Percentiles rank a stretch among this genome's conserved stretches.
Conservation (phyloP, 2,888 invertebrate species). For the Tortrix viridana region DNA sequence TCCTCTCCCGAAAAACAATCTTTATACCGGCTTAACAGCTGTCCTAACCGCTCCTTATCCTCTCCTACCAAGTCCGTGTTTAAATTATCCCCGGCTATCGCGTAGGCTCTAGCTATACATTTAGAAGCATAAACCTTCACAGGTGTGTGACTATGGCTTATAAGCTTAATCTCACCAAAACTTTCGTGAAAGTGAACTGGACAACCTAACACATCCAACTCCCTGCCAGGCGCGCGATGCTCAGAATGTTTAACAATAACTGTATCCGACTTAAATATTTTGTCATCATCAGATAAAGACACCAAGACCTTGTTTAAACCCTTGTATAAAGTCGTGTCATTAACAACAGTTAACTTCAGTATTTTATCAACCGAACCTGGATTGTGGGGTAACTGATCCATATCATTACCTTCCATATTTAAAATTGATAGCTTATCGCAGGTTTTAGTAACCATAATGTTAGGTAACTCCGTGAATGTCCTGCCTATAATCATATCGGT, state of each 20-base stretch:
- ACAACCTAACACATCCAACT: constrained; percentile 5
- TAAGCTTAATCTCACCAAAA: constrained; percentile 11
- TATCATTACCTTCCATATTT: not conserved
- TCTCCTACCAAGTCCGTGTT: constrained; percentile 4
- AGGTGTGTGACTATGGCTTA: constrained; percentile 2
- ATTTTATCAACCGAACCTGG: not conserved
- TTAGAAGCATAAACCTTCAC: constrained; percentile 7
- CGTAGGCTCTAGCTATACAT: not conserved
- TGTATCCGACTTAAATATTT: not conserved
- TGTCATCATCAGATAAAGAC: constrained; percentile 3
- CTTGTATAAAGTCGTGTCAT: not conserved
- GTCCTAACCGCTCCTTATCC: not conserved
- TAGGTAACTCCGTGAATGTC: constrained; percentile 14
- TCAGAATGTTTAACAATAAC: constrained; percentile 5
- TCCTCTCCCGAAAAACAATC: too few species aligned
- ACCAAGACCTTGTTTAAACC: constrained; percentile 11
- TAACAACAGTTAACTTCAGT: constrained; percentile 3
- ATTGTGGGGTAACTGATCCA: constrained; percentile 1
- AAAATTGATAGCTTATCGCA: constrained; percentile 7
- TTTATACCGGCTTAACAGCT: constrained; percentile 8
- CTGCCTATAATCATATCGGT: constrained; percentile 21
- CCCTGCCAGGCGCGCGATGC: constrained; percentile 5
- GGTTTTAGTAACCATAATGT: constrained; percentile 6
- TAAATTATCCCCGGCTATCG: not conserved
- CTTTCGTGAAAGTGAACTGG: constrained; percentile 8